These are phyloP conservation scores for Petrocephalus zakoni DNA, from an alignment of 2,113 vertebrate genomes.

Conservation along the genomic window DNA sequence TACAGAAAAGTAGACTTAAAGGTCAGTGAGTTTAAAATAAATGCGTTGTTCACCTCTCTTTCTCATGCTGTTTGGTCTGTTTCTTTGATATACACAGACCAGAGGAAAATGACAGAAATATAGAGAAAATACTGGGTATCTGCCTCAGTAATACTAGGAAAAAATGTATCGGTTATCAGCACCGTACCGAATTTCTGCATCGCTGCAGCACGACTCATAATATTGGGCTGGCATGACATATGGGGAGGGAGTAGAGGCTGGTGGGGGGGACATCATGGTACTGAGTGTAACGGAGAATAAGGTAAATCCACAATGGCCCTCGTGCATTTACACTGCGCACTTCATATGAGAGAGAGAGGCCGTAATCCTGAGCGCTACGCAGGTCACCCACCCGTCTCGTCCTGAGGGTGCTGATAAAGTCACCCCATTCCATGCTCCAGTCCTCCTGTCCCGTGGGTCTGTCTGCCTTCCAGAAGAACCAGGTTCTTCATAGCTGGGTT, in stretches of 20 bases:
- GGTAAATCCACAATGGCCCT: background rate
- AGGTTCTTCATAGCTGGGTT: background rate
- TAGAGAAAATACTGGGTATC: background rate
- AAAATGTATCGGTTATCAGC: background rate
- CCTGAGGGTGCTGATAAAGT: background rate
- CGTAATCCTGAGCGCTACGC: background rate
- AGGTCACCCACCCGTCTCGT: background rate
- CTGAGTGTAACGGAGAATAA: background rate
- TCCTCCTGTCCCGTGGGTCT: background rate
- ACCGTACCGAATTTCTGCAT: background rate
- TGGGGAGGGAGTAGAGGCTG: background rate
- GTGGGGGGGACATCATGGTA: background rate
- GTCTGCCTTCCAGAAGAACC: constrained; percentile 14
- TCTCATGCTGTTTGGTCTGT: background rate
- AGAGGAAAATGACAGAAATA: background rate
- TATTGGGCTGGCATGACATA: background rate
- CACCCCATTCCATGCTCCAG: background rate
- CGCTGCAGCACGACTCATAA: background rate
- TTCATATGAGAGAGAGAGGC: background rate
- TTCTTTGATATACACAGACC: background rate
- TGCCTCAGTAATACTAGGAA: background rate
- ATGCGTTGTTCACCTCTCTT: background rate
- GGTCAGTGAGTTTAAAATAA: background rate
- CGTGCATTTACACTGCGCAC: background rate
- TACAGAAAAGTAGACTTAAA: background rate